Evolutionary conservation across 1,140 invertebrate genomes (phyloP).

Genomic region (Reticulitermes speratus): DNA sequence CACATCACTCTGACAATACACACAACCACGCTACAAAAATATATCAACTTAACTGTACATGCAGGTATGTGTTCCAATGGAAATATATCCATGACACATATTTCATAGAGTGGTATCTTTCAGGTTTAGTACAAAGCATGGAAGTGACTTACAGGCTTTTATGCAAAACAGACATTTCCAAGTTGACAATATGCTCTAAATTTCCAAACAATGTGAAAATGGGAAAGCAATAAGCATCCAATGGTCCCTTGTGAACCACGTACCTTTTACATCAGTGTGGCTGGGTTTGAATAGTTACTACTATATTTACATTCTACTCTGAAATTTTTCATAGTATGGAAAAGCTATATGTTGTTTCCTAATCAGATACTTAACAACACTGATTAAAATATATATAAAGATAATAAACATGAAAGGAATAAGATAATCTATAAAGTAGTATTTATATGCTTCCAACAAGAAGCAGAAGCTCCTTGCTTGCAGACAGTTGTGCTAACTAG

Average conservation of each 20-base stretch:
- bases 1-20: background rate
- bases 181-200: background rate
- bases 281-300: background rate
- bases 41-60: constrained; percentile 1
- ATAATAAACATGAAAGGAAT: background rate
- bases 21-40: background rate
- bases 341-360: background rate
- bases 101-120: background rate
- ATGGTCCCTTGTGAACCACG: background rate
- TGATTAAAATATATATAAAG: background rate
- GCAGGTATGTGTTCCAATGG: background rate
- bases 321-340: background rate
- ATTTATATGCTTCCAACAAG: background rate
- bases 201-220: background rate
- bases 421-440: background rate
- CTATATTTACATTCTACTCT: background rate
- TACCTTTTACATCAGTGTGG: background rate
- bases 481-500: constrained; percentile 6
- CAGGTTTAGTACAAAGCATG: background rate
- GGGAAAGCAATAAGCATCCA: background rate
- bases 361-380: background rate
- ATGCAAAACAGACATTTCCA: background rate
- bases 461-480: background rate
- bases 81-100: constrained; percentile 8
- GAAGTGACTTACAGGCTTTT: background rate